Base-by-base conservation (phyloP, 2,797 vertebrate species). In the Syncerus caffer region DNA sequence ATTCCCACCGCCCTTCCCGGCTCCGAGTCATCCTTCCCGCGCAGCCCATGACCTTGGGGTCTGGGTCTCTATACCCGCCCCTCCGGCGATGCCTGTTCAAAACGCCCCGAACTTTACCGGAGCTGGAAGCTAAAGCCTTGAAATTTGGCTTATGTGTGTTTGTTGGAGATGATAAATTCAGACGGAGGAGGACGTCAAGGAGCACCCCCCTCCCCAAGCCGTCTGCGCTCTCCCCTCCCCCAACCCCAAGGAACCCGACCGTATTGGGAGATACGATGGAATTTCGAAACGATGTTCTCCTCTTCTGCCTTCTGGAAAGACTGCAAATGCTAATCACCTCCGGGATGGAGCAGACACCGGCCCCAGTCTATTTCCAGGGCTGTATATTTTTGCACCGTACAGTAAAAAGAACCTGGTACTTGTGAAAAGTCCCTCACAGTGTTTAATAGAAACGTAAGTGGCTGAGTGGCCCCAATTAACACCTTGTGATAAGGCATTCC, bases 381-480 rank as follows among this genome's bases (percentile, higher is more conserved):
- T 95, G 96, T 98, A 83, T 98, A 97, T 98, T 98, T 99, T 98
- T 98, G 96, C 98, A 98, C 96, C 3, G 98, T 98, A 98, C 98
- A 98, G 98, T 99, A 80, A 96, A 97, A 95, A 92, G 95, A 85
- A 94, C 71, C 94, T 97, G 96, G 96, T 95, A 96, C 98, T 98
- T 98, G 98, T 97, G 98, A 99, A 98, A 98, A 99, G 98, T 98
- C 98, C 97, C 98, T 99, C 99, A 99, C 99, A 99, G 99, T 99
- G 99, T 99, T 99, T 99, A 99, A 99, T 99, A 99, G 99, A 99
- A 99, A 99, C 99, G 98, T 99, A 99, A 99, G 99, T 99, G 99
- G 99, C 99, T 99, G 99, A 99, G 99, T 99, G 99, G 99, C 99
- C 99, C 99, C 99, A 99, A 99, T 99, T 99, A 99, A 99, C 99